These are phyloP conservation scores for Sternotherus odoratus DNA, from an alignment of 2,797 vertebrate species.

Conservation along the genomic window DNA sequence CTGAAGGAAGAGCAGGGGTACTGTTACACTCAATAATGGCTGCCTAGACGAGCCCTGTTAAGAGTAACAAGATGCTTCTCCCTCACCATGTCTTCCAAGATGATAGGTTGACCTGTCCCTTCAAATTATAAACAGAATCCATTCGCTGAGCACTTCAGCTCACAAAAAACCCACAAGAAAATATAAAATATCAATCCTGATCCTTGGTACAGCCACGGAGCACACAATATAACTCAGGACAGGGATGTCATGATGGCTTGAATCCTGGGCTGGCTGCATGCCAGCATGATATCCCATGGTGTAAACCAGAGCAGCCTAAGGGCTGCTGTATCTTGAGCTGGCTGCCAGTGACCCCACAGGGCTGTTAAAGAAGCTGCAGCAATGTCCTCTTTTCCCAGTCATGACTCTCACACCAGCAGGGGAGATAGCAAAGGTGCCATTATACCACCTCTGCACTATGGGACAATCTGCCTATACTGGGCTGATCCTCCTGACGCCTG, in stretches of 20 bases:
- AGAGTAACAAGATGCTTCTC: neutral
- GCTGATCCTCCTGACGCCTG: neutral
- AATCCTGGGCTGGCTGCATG: neutral
- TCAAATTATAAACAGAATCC: neutral
- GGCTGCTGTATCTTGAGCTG: rapidly evolving
- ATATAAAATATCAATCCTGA: neutral
- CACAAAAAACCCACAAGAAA: neutral
- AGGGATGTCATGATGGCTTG: neutral
- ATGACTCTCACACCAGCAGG: neutral
- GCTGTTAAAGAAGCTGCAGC: neutral
- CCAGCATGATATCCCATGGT: rapidly evolving
- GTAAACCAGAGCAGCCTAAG: neutral
- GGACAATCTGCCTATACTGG: neutral
- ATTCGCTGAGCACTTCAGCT: neutral
- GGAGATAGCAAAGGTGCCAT: neutral
- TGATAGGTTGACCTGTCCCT: neutral
- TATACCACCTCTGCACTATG: neutral
- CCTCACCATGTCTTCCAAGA: too few relatives aligned
- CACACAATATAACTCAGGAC: neutral
- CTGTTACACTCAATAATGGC: neutral
- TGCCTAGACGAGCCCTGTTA: neutral
- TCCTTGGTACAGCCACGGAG: neutral
- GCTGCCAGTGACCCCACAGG: neutral
- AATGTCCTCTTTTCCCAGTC: neutral
- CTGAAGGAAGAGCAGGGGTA: neutral